Evolutionary conservation across 2,113 vertebrate genomes (phyloP), one percentile per base, ranked within the genome.

Genomic region (Sisor rabdophorus): DNA sequence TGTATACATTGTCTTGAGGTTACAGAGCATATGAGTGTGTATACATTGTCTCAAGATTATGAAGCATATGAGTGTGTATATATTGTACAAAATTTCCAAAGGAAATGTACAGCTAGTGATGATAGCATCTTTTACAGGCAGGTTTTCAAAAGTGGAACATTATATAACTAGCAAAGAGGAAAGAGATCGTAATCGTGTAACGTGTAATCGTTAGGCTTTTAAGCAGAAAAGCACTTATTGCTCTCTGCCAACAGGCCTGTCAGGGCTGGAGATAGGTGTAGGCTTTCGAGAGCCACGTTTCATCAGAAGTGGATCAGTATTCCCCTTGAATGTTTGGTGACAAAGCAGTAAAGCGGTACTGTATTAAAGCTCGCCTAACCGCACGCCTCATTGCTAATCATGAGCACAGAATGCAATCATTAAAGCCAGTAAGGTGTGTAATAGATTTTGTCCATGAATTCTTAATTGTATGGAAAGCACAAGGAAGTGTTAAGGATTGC

Each of bases 341-440:
- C 86, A 70, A 82, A 86, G 81, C 79, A 79, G 83, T 77, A 84
- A 88, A 82, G 86, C 80, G 88, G 85, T 88, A 87, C 86, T 86
- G 81, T 86, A 88, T 88, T 86, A 87, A 80, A 81, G 83, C 85
- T 84, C 84, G 82, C 89, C 85, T 84, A 84, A 81, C 88, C 87
- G 89, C 89, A 91, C 81, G 89, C 81, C 89, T 90, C 89, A 91
- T 89, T 89, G 85, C 77, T 79, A 44, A 85, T 90, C 87, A 89
- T 89, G 83, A 86, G 79, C 80, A 80, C 84, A 80, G 86, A 90
- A 89, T 86, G 87, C 87, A 90, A 90, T 92, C 89, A 92, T 92
- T 92, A 90, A 84, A 89, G 85, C 87, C 89, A 90, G 90, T 91
- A 91, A 91, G 85, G 87, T 92, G 89, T 92, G 91, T 92, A 92